Percentiles rank a stretch among this genome's conserved stretches.
Conservation (phyloP, 2,797 vertebrate species). For the Arnoldichthys spilopterus region DNA sequence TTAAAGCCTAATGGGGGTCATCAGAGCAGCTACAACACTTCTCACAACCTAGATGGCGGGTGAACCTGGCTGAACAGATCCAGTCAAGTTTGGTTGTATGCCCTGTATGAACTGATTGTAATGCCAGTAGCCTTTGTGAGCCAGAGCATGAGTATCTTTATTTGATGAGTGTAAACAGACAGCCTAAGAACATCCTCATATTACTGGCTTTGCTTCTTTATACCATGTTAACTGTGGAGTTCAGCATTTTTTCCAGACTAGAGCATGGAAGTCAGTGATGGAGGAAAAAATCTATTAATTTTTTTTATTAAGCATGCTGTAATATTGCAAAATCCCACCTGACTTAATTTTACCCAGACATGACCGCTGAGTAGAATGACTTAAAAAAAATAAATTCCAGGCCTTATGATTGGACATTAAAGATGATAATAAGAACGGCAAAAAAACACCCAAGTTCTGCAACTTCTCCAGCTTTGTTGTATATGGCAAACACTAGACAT, state of each 20-base stretch:
- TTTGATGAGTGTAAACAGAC: not conserved
- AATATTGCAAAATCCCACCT: not conserved
- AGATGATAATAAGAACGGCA: not conserved
- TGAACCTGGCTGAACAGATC: too few species aligned
- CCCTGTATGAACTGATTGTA: not conserved
- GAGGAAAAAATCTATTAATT: too few species aligned
- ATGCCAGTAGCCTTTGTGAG: not conserved
- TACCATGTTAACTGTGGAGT: not conserved
- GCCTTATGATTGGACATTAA: too few species aligned
- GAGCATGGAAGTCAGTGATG: not conserved
- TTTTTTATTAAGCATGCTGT: too few species aligned
- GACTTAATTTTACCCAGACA: not conserved
- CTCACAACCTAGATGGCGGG: too few species aligned
- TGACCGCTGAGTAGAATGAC: not conserved
- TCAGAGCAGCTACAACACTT: too few species aligned
- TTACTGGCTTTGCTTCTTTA: not conserved
- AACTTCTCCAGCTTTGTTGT: not conserved
- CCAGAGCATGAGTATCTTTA: not conserved
- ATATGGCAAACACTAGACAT: not conserved
- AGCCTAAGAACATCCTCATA: not conserved
- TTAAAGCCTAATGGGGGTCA: too few species aligned
- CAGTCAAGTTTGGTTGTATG: too few species aligned
- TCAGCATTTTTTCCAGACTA: not conserved
- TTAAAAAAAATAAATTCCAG: too few species aligned
- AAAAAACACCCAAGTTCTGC: not conserved